These are phyloP conservation scores for Albula goreensis DNA, from an alignment of 2,113 vertebrate species.

Conservation along the genomic window DNA sequence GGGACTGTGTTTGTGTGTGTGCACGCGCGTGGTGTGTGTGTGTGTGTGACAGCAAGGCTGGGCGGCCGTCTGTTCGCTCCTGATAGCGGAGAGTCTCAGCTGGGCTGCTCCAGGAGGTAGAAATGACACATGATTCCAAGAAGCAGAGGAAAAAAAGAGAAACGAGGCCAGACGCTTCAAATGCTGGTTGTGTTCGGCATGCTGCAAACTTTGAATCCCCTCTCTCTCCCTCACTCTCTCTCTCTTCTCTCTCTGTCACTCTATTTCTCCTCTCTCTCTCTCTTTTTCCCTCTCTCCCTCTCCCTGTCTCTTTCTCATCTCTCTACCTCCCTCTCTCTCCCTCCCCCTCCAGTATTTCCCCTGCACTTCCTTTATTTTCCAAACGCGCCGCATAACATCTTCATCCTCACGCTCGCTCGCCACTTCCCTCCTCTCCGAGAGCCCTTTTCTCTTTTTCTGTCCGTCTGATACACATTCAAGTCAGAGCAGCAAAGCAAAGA, in stretches of 20 bases:
- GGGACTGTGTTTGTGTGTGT: slow-evolving; percentile 34
- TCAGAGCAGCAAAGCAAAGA: too few species aligned
- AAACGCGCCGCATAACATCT: too few species aligned
- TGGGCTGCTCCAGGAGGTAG: slow-evolving; percentile 43
- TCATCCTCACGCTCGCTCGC: too few species aligned
- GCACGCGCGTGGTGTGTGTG: slow-evolving; percentile 35
- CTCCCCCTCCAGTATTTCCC: not conserved
- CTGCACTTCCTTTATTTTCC: too few species aligned
- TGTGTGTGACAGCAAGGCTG: slow-evolving; percentile 38
- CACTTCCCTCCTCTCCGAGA: too few species aligned
- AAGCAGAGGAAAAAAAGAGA: slow-evolving; percentile 33
- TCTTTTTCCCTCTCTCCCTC: not conserved
- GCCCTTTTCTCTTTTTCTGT: too few species aligned
- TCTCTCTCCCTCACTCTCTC: slow-evolving; percentile 5
- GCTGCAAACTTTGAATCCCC: slow-evolving; percentile 9
- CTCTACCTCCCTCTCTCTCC: not conserved
- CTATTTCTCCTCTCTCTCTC: not conserved
- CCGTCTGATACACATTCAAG: too few species aligned
- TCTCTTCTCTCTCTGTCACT: not conserved
- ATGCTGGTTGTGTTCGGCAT: slow-evolving; percentile 16
- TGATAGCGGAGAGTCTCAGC: slow-evolving; percentile 58
- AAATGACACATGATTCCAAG: slow-evolving; percentile 53
- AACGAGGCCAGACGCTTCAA: slow-evolving; percentile 34
- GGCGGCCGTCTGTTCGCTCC: slow-evolving; percentile 56
- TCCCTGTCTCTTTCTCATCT: not conserved